These are phyloP conservation scores for Adoxophyes honmai DNA, from an alignment of 1,140 invertebrate genomes.

Conservation along the genomic window DNA sequence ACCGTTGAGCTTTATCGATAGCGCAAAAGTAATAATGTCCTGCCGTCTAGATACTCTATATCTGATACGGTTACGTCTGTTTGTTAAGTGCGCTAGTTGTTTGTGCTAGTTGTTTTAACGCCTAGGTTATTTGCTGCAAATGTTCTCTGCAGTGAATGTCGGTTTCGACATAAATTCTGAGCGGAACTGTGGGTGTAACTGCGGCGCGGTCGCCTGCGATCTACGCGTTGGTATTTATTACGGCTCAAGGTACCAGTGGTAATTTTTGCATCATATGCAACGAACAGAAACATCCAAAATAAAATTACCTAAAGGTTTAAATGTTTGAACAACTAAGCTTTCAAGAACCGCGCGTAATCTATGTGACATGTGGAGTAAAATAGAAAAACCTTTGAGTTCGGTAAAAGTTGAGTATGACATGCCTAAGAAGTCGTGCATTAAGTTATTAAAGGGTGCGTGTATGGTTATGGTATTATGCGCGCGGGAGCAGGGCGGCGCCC, in stretches of 20 bases:
- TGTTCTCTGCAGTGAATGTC: constrained; percentile 67
- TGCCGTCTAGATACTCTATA: constrained; percentile 65
- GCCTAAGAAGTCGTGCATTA: constrained; percentile 16
- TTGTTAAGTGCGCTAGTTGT: constrained; percentile 72
- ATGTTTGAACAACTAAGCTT: too few species aligned
- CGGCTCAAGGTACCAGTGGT: constrained; percentile 42
- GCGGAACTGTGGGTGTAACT: constrained; percentile 71
- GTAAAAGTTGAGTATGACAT: neutral
- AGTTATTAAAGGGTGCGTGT: constrained; percentile 19
- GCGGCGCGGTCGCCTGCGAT: constrained; percentile 49
- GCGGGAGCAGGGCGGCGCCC: constrained; percentile 16
- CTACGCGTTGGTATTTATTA: constrained; percentile 56
- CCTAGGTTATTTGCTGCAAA: constrained; percentile 70
- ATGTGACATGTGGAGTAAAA: too few species aligned
- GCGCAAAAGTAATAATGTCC: constrained; percentile 70
- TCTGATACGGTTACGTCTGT: constrained; percentile 74
- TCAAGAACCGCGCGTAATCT: too few species aligned
- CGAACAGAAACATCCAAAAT: neutral
- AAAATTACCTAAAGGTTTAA: too few species aligned
- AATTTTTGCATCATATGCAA: constrained; percentile 42
- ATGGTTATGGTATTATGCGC: constrained; percentile 13
- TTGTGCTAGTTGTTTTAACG: constrained; percentile 69
- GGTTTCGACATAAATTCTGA: constrained; percentile 71
- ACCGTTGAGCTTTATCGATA: constrained; percentile 75
- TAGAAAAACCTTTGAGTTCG: neutral